Evolutionary conservation across 2,113 vertebrate species (phyloP), one percentile per base, ranked within the genome.

Genomic region (Psettodes erumei): DNA sequence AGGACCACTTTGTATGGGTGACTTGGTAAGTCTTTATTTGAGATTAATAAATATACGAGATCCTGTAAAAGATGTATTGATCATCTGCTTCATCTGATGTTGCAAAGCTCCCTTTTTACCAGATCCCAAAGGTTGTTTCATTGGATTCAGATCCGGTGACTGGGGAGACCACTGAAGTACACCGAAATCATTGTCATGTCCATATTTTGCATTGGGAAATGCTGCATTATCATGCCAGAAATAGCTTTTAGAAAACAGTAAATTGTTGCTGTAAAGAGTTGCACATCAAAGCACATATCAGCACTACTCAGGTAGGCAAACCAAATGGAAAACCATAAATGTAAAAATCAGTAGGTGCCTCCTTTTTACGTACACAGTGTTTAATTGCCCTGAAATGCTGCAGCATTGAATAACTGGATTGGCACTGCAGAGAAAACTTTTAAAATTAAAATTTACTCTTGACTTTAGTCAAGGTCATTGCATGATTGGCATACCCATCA

Each of bases 381-480:
- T 63, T 74, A 30, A 69, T 75, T 54, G 25, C 35, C 12, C 30
- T 75, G 56, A 23, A 30, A 55, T 51, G 48, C 35, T 33, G 18
- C 23, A 27, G 53, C 48, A 50, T 30, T 76, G 67, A 72, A 48
- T 48, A 69, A 42, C 42, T 77, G 27, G 12, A 50, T 21, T n/a
- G 12, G 70, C 1, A 38, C 21, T 19, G 50, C n/a, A 32, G 48
- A 54, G 25, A 56, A 58, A 81, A 73, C 27, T 67, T 77, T 68
- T 61, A 21, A 50, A 54, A 72, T 81, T 71, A 32, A 64, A 66
- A 72, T 53, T 69, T 7, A 47, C 37, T 74, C 48, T 48, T 55
- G 32, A 70, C 72, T 75, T 16, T 48, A 21, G 21, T 77, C 65
- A 86, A 87, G 72, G 90, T 91, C 84, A 75, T 18, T 43, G 30